A percentile compares a stretch with the other conserved stretches of the same genome.
Evolutionary conservation across 1,140 invertebrate species (phyloP).

Genomic region (Monochamus saltuarius): DNA sequence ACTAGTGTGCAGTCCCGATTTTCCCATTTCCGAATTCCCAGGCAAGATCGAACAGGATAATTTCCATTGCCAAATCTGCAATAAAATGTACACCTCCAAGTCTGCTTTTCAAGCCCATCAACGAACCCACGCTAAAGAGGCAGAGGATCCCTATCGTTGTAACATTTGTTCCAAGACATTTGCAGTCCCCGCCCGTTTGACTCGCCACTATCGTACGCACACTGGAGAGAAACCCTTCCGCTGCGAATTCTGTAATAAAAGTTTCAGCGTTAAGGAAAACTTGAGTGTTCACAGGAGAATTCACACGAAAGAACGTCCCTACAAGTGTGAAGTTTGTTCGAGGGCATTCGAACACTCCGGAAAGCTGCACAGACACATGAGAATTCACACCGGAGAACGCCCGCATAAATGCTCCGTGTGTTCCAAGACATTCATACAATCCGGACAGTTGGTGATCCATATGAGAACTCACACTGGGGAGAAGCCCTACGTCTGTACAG

Average conservation of each 20-base stretch:
- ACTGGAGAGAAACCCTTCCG: slow-evolving; percentile 68
- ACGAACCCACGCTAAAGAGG: slow-evolving; percentile 61
- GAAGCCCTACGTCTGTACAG: slow-evolving; percentile 85
- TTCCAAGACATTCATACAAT: slow-evolving; percentile 87
- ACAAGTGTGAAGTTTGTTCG: slow-evolving; percentile 86
- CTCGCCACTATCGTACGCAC: slow-evolving; percentile 87
- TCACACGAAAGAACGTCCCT: slow-evolving; percentile 85
- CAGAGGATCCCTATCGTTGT: slow-evolving; percentile 79
- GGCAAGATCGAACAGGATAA: slow-evolving; percentile 19
- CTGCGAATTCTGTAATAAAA: slow-evolving; percentile 91
- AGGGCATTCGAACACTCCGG: slow-evolving; percentile 91
- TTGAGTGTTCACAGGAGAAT: slow-evolving; percentile 88
- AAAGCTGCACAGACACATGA: slow-evolving; percentile 88
- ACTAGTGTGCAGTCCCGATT: slow-evolving; percentile 50
- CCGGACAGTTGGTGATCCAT: slow-evolving; percentile 82
- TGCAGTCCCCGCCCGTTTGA: slow-evolving; percentile 85
- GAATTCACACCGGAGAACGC: slow-evolving; percentile 87
- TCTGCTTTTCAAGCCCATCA: slow-evolving; percentile 62
- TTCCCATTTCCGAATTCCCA: slow-evolving; percentile 36
- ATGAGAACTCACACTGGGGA: slow-evolving; percentile 86
- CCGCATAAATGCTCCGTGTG: slow-evolving; percentile 94
- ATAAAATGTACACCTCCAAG: slow-evolving; percentile 62
- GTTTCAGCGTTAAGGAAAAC: slow-evolving; percentile 90
- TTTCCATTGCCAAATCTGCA: slow-evolving; percentile 59
- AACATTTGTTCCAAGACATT: slow-evolving; percentile 91